Conservation (phyloP, 37 sponge, comb jelly and placozoan genomes). For the Cliona cf. orientalis region DNA sequence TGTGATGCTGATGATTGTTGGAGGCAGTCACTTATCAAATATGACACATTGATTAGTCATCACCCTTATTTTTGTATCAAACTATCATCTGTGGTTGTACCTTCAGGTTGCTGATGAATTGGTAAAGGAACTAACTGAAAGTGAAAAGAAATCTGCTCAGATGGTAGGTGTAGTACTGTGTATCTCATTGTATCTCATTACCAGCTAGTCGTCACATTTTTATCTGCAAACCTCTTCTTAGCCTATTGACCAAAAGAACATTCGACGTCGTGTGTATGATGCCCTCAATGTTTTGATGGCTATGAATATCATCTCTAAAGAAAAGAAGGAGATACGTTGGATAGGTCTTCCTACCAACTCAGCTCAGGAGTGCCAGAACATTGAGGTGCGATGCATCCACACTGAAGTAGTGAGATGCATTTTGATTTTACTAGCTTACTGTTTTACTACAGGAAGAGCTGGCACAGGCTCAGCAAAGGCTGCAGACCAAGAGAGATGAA, state of each 20-base stretch:
- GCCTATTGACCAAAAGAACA: constrained; percentile 95
- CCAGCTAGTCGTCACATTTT: not conserved
- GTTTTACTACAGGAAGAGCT: constrained; percentile 73
- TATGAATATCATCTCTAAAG: constrained; percentile 97
- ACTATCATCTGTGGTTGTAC: no score
- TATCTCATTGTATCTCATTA: not conserved
- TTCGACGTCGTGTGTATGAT: constrained; percentile 94
- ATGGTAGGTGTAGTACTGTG: constrained; percentile 2
- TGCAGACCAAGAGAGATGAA: constrained; percentile 69
- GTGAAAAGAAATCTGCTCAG: constrained; percentile 35
- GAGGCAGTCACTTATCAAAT: no score
- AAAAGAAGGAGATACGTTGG: constrained; percentile 97
- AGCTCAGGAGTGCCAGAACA: constrained; percentile 86
- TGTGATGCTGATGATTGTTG: no score
- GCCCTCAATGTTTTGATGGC: constrained; percentile 98
- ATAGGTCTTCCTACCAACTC: constrained; percentile 98
- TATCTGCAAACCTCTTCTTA: constrained; percentile 16
- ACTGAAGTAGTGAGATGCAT: not conserved
- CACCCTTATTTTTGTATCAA: no score
- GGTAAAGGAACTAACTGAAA: constrained; percentile 87
- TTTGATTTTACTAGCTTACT: constrained; percentile 6
- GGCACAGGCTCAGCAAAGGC: constrained; percentile 57
- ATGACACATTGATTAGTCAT: no score
- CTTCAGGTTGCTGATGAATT: constrained; percentile 97
- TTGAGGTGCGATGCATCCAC: constrained; percentile 70